Evolutionary conservation across 2,797 vertebrate species (phyloP), one percentile per base, ranked within the genome.

Genomic region (Neopelma chrysocephalum): DNA sequence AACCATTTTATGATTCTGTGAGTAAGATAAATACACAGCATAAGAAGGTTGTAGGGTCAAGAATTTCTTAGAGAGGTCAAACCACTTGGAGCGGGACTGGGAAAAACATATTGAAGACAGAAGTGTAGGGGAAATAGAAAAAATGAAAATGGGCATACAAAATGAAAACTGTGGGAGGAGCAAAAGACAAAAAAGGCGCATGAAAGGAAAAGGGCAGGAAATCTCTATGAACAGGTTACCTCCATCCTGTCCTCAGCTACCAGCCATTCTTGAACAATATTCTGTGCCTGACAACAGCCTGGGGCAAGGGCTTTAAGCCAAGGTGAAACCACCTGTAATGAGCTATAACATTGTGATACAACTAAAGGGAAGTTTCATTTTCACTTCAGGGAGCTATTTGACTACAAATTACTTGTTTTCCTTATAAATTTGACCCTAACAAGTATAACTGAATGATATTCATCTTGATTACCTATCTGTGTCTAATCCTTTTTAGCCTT

Each of bases 401-500:
- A 56, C 51, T 92, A 23, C 32, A 79, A 66, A 89, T 45, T 13
- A 9, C 21, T 73, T 87, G 11, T 54, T 87, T 89, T 82, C 43
- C 54, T 84, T 89, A 64, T 36, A 82, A 83, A 89, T 87, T 84
- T 84, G 34, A 70, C 89, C 70, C 94, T 87, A 93, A 87, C 51
- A 60, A 66, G 31, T 82, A 16, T 70, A 82, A 70, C 77, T 15
- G 32, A 84, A 65, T 76, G 10, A 72, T 86, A 87, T 64, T 82
- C 29, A 90, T 90, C 81, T 95, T 87, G 60, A 25, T 90, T 51
- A 66, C 25, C 65, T 92, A 15, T 79, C 66, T 89, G 31, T 73
- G 54, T 77, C 62, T 90, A 92, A 94, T 96, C 32, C 19, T 73
- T 95, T 79, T 84, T 53, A 87, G 42, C 36, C 47, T 93, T 92